phyloP scores from a whole-genome alignment of 2,113 vertebrate species.

The Ailuropoda melanoleuca region DNA sequence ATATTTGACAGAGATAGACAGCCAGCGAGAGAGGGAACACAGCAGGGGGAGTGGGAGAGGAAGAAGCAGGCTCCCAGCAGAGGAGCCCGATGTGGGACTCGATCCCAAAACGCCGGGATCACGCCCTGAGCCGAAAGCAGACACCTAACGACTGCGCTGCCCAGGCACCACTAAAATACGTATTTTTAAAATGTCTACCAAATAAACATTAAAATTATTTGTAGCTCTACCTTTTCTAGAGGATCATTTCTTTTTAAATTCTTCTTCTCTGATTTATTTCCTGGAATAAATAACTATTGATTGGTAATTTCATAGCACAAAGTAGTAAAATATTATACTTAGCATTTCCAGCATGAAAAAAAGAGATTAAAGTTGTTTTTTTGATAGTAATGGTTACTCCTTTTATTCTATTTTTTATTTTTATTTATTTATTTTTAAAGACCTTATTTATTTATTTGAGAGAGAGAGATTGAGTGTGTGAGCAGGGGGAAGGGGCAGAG shows the following conservation, averaged over 20 bases:
- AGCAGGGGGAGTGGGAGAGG: too few species aligned
- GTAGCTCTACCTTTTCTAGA: neutral
- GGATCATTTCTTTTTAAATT: constrained; percentile 44
- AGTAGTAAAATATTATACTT: constrained; percentile 51
- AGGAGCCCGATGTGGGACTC: too few species aligned
- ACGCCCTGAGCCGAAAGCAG: too few species aligned
- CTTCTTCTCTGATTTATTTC: constrained; percentile 31
- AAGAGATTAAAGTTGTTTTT: constrained; percentile 42
- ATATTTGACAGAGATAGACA: too few species aligned
- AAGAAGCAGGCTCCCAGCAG: too few species aligned
- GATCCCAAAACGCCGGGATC: too few species aligned
- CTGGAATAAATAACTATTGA: constrained; percentile 70
- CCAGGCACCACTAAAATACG: neutral
- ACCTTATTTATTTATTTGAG: neutral
- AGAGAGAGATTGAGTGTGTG: neutral
- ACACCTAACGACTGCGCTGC: too few species aligned
- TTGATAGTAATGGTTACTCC: constrained; percentile 11
- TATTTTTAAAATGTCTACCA: neutral
- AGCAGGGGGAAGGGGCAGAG: neutral
- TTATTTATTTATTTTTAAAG: neutral
- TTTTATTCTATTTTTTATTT: neutral
- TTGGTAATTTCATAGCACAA: constrained; percentile 43
- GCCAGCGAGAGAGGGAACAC: too few species aligned
- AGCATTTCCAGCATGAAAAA: constrained; percentile 60
- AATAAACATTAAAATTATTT: neutral